Evolutionary conservation across 30 jellyfish, hydroid and myxozoan species (phyloP).

Genomic region (Aurelia aurita complex sp. Pacific): DNA sequence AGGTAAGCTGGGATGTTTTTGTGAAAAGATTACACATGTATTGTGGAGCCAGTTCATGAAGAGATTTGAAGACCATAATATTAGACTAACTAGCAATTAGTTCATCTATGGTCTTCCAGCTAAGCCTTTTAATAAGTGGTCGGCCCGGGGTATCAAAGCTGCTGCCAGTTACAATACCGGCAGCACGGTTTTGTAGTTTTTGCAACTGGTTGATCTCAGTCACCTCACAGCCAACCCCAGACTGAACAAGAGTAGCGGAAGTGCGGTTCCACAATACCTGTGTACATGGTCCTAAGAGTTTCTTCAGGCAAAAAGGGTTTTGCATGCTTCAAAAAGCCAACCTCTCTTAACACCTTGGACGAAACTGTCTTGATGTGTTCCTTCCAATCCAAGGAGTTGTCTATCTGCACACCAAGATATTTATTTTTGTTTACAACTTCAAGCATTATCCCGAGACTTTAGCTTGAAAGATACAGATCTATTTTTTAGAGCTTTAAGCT

Average conservation of each 20-base stretch:
- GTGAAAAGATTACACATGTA: background rate
- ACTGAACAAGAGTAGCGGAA: constrained; percentile 13
- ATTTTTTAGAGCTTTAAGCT: no score
- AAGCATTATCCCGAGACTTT: no score
- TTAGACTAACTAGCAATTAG: background rate
- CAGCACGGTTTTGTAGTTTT: background rate
- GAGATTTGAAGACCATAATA: no score
- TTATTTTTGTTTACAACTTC: no score
- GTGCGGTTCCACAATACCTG: constrained; percentile 13
- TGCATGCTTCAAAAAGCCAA: no score
- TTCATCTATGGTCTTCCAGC: background rate
- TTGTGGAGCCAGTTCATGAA: background rate
- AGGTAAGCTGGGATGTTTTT: background rate
- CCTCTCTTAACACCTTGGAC: no score
- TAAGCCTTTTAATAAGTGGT: background rate
- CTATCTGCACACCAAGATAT: no score
- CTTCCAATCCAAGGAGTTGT: no score
- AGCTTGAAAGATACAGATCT: no score
- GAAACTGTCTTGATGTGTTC: background rate
- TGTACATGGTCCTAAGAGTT: constrained; percentile 6
- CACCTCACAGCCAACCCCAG: background rate
- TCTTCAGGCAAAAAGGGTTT: background rate
- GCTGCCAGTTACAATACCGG: constrained; percentile 2
- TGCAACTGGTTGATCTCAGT: background rate
- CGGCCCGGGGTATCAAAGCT: background rate